These are phyloP conservation scores for Ptilonorhynchus violaceus DNA, from an alignment of 2,113 vertebrate species.

Conservation along the genomic window DNA sequence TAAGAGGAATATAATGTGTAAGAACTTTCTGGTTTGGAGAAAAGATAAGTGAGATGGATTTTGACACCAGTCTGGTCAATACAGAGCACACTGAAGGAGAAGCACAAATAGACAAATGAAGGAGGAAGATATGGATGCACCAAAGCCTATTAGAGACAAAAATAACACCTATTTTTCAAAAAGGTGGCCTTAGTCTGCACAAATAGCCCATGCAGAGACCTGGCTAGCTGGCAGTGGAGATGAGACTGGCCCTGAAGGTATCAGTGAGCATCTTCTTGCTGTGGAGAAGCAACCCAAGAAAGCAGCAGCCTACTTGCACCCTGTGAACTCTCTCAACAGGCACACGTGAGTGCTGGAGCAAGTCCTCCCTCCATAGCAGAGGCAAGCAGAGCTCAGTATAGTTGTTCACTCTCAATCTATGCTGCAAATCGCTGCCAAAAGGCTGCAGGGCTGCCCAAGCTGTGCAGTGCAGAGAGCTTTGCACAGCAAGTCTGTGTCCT, in stretches of 20 bases:
- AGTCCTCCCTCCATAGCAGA: background rate
- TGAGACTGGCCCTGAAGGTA: background rate
- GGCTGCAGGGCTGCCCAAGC: background rate
- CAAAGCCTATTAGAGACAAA: background rate
- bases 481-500: background rate
- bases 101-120: background rate
- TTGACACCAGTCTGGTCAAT: background rate
- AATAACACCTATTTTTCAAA: background rate
- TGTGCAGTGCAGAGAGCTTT: background rate
- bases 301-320: background rate
- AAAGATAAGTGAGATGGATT: background rate
- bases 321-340: fast-evolving
- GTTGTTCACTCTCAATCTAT: fast-evolving
- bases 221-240: background rate
- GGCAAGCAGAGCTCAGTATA: background rate
- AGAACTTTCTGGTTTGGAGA: background rate
- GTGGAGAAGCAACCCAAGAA: background rate
- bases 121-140: background rate
- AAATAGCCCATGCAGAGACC: background rate
- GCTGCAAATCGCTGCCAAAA: background rate
- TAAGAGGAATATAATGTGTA: background rate
- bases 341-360: background rate
- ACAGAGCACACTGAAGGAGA: background rate
- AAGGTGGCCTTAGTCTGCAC: background rate
- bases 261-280: background rate